Conservation (phyloP, 2,888 invertebrate genomes). For the Leucoptera coffeella region DNA sequence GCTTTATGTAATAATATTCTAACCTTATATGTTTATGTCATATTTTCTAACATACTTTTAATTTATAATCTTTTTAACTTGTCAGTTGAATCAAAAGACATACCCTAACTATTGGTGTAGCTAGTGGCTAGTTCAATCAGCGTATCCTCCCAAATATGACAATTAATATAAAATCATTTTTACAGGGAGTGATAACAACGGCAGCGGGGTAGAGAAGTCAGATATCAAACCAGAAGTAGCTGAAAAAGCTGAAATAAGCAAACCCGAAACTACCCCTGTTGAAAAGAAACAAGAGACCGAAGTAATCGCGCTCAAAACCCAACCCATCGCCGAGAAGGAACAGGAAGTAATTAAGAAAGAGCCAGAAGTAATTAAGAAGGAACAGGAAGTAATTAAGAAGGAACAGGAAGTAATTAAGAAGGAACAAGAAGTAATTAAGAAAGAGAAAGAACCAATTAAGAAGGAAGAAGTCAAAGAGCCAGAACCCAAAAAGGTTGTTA, state of each 20-base stretch:
- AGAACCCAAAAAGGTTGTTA: conserved; percentile 10
- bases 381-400: conserved; percentile 10
- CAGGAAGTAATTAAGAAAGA: conserved; percentile 1
- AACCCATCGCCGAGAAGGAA: not conserved
- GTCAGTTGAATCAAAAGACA: no score
- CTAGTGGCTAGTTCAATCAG: no score
- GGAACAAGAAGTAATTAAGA: conserved; percentile 4
- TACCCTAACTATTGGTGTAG: no score
- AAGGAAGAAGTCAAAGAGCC: not conserved
- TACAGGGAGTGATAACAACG: conserved; percentile 26
- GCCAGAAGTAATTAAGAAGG: conserved; percentile 2
- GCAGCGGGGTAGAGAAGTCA: conserved; percentile 13
- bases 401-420: conserved; percentile 10
- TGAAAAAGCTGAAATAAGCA: conserved; percentile 1
- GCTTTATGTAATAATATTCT: no score
- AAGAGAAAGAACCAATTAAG: not conserved
- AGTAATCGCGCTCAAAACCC: not conserved
- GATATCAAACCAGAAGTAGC: conserved; percentile 3
- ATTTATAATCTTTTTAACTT: no score
- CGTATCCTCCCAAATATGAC: no score
- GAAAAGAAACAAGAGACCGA: conserved; percentile 9
- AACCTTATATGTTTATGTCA: no score
- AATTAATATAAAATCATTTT: no score
- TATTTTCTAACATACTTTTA: no score
- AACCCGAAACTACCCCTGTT: conserved; percentile 4